These are phyloP conservation scores for Axis porcinus DNA, from an alignment of 2,113 vertebrate species.

Conservation along the genomic window DNA sequence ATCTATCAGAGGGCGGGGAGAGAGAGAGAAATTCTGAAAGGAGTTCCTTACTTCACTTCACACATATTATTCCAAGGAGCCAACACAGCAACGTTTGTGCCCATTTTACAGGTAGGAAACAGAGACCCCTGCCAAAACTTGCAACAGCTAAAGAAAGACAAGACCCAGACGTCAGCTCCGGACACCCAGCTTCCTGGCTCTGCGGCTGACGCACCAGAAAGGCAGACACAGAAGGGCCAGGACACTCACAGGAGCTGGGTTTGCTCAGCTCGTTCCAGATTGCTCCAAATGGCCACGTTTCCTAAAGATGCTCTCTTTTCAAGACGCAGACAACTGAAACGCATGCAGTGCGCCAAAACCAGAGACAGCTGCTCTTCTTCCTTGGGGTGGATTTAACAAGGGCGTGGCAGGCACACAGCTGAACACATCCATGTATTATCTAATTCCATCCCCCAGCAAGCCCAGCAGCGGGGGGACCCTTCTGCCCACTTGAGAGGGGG, in stretches of 20 bases:
- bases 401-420: neutral
- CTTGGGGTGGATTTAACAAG: neutral
- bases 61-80: neutral
- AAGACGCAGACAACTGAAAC: no score
- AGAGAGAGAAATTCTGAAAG: neutral
- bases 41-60: neutral
- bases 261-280: neutral
- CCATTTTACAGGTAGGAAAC: neutral
- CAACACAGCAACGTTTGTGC: accelerated
- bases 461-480: neutral
- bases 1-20: neutral
- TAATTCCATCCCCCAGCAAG: neutral
- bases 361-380: neutral
- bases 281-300: neutral
- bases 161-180: neutral
- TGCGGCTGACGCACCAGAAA: neutral
- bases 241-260: neutral
- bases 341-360: accelerated
- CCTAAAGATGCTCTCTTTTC: neutral
- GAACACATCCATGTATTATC: accelerated
- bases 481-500: neutral
- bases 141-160: neutral
- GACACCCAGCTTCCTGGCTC: neutral
- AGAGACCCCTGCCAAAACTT: neutral
- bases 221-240: neutral